Evolutionary conservation across 2,113 vertebrate species (phyloP).

Genomic region (Grammomys surdaster): DNA sequence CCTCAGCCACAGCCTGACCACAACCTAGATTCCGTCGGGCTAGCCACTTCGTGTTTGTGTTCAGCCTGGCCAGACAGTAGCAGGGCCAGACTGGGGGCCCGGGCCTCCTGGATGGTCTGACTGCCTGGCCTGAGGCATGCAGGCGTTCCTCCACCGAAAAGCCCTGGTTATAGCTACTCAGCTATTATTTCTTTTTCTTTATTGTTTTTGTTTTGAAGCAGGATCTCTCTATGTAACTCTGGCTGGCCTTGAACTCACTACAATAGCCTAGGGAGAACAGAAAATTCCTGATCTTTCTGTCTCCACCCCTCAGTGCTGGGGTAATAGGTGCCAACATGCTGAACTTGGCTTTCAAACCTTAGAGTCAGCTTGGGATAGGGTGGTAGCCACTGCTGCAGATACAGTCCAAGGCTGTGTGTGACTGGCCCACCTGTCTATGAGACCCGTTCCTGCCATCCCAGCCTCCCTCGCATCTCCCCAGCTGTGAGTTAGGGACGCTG

Average conservation of each 20-base stretch:
- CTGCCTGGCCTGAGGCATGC: background rate
- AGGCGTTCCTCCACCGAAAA: background rate
- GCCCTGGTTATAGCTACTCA: background rate
- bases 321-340: background rate
- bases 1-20: conserved; percentile 65
- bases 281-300: background rate
- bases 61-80: conserved; percentile 50
- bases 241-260: background rate
- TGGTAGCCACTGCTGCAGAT: background rate
- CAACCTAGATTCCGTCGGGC: conserved; percentile 72
- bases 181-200: background rate
- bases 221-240: background rate
- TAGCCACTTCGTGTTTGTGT: conserved; percentile 63
- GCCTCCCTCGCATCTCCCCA: background rate
- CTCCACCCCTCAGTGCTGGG: background rate
- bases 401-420: background rate
- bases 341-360: background rate
- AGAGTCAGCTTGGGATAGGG: background rate
- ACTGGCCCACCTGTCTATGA: background rate
- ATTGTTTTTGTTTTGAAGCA: background rate
- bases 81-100: background rate
- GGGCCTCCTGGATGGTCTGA: conserved; percentile 9
- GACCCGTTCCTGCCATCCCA: background rate
- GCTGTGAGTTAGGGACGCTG: background rate
- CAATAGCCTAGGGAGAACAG: background rate